These are phyloP conservation scores for Musca domestica DNA, from an alignment of 1,140 invertebrate species.

Conservation along the genomic window DNA sequence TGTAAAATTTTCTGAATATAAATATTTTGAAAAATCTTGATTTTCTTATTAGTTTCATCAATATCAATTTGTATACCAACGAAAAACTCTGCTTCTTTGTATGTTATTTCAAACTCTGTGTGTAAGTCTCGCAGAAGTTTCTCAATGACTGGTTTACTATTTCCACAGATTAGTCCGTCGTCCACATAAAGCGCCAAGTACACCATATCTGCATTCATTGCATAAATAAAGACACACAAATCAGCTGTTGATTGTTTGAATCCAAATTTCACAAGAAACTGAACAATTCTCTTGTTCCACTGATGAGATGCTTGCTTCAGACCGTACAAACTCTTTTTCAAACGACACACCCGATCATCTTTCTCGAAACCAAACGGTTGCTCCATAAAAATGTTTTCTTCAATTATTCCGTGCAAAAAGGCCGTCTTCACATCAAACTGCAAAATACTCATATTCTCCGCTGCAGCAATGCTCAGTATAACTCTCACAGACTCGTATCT, in stretches of 20 bases:
- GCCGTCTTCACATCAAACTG: constrained; percentile 51
- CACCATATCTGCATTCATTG: not conserved
- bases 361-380: constrained; percentile 36
- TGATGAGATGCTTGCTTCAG: constrained; percentile 36
- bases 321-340: constrained; percentile 40
- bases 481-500: constrained; percentile 31
- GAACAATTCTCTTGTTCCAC: constrained; percentile 37
- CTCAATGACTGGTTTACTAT: constrained; percentile 9
- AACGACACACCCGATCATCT: constrained; percentile 28
- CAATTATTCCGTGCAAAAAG: constrained; percentile 44
- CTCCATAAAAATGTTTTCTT: constrained; percentile 52
- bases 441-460: constrained; percentile 36
- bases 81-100: constrained; percentile 19
- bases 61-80: constrained; percentile 20
- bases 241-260: constrained; percentile 31
- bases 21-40: too few relatives aligned
- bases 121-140: constrained; percentile 7
- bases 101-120: too few relatives aligned
- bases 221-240: constrained; percentile 27
- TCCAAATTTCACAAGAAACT: constrained; percentile 27
- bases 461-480: constrained; percentile 38
- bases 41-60: not conserved
- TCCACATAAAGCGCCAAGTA: too few relatives aligned
- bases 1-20: too few relatives aligned
- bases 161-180: too few relatives aligned